phyloP scores from a whole-genome alignment of 2,797 vertebrate genomes.

The Onychomys torridus region DNA sequence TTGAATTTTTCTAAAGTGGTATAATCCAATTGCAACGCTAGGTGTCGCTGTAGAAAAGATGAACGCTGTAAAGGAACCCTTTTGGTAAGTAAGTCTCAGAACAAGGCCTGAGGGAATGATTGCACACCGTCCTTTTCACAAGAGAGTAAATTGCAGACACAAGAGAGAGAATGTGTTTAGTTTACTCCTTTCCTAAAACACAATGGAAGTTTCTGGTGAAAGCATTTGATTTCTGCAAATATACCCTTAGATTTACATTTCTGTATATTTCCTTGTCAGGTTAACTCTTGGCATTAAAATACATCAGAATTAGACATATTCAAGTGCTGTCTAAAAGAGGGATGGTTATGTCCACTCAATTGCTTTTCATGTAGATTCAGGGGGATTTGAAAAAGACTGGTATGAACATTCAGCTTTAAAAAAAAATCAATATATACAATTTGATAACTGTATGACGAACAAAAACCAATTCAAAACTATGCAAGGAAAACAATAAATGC shows the following conservation, averaged over 20 bases:
- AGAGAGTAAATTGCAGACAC: background rate
- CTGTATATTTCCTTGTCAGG: background rate
- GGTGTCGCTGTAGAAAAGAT: background rate
- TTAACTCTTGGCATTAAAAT: slow-evolving; percentile 8
- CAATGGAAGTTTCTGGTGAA: background rate
- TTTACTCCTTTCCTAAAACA: background rate
- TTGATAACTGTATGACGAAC: background rate
- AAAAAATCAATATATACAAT: background rate
- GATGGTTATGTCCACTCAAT: background rate
- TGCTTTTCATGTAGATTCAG: background rate
- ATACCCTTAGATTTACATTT: background rate
- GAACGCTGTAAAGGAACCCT: background rate
- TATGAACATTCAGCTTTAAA: background rate
- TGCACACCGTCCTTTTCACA: background rate
- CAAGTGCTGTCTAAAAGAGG: background rate
- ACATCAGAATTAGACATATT: background rate
- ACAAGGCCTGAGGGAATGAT: background rate
- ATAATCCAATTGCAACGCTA: background rate
- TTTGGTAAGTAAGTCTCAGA: background rate
- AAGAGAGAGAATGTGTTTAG: background rate
- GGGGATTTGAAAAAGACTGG: background rate
- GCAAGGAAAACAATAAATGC: background rate
- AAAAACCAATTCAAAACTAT: background rate
- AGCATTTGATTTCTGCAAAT: background rate
- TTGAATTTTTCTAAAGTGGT: background rate